Evolutionary conservation across 2,113 vertebrate species (phyloP), one percentile per base, ranked within the genome.

Genomic region (Sitta europaea): DNA sequence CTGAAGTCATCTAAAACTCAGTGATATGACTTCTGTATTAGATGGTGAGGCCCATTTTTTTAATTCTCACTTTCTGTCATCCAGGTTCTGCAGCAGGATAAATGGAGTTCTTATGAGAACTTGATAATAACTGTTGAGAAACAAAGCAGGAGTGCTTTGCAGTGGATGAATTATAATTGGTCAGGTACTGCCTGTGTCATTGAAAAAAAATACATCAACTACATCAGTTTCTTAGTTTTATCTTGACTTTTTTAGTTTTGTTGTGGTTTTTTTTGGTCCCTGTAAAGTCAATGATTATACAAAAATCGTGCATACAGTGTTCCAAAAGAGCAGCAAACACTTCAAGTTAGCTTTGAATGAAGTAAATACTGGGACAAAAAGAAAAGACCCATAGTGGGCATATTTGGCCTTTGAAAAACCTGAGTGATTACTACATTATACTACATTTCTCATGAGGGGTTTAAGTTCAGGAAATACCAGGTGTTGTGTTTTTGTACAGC

Each of bases 261-360:
- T 42, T 43, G 15, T 43, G 55, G 20, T 72, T 62, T 33, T 22
- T 50, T 35, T 43, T 38, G 2, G 6, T 42, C 10, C 8, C 29
- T 54, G 8, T 4, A 61, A 12, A 21, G 8, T 51, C 1, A 5
- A 10, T 24, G 10, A n/a, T 58, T 70, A 22, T 5, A 19, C 0
- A 65, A 50, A 80, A 36, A 28, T 2, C n/a, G 16, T 31, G 3
- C 11, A 38, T 51, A 16, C 6, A 59, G 6, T 59, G 14, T 61
- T 68, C 59, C 80, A 53, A 76, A 76, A 33, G 11, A 63, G 19
- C 7, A 86, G 25, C 1, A 73, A 70, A 71, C 9, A n/a, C 12
- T 58, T 45, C 25, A 55, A 87, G 21, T 38, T 88, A 71, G 4
- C 16, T 59, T 51, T 58, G 5, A 14, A 28, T 63, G 12, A 63